Evolutionary conservation across 2,113 vertebrate genomes (phyloP).

Genomic region (Amphilophus citrinellus): DNA sequence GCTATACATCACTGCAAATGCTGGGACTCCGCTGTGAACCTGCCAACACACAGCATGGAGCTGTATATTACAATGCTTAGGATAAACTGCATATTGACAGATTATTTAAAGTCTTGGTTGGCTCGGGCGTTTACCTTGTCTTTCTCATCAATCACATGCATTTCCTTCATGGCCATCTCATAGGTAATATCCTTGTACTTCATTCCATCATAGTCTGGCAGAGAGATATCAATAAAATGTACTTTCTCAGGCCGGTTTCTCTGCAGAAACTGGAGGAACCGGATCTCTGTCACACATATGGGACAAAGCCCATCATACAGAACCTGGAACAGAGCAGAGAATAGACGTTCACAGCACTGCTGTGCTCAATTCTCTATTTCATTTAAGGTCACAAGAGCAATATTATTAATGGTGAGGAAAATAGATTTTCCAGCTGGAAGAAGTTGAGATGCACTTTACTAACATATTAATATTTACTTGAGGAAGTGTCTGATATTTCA

Average conservation of each 20-base stretch:
- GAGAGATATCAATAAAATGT: constrained; percentile 73
- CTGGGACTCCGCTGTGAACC: constrained; percentile 74
- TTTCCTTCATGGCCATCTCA: constrained; percentile 78
- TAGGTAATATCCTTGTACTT: constrained; percentile 68
- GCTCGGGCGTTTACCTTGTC: constrained; percentile 47
- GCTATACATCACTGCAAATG: constrained; percentile 75
- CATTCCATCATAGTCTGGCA: constrained; percentile 62
- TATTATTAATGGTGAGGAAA: neutral
- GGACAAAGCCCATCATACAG: constrained; percentile 79
- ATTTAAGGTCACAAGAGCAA: neutral
- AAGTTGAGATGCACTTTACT: neutral
- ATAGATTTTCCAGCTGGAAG: neutral
- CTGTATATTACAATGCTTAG: neutral
- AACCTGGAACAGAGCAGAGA: constrained; percentile 49
- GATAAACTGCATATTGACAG: neutral
- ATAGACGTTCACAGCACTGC: neutral
- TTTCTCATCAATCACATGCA: constrained; percentile 78
- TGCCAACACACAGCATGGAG: constrained; percentile 18
- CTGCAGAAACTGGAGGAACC: constrained; percentile 72
- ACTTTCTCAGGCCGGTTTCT: constrained; percentile 51
- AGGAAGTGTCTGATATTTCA: neutral
- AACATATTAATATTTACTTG: neutral
- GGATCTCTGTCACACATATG: constrained; percentile 76
- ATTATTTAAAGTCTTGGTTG: neutral
- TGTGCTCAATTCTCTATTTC: neutral